Evolutionary conservation across 2,113 vertebrate species (phyloP).

Genomic region (Pyrgilauda ruficollis): DNA sequence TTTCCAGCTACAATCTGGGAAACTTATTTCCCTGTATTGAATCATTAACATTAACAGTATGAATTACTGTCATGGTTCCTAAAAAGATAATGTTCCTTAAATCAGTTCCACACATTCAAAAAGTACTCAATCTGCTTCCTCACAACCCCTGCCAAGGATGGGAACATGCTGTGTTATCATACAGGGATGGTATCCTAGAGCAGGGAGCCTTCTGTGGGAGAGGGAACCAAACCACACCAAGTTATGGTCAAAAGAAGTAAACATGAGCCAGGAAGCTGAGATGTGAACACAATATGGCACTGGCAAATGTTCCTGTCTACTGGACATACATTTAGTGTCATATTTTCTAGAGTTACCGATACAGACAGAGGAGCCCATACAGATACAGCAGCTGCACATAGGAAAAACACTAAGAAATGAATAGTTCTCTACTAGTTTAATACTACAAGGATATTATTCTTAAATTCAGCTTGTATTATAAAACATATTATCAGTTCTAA

Average conservation of each 20-base stretch:
- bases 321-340: neutral
- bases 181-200: neutral
- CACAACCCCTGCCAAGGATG: neutral
- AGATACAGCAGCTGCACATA: neutral
- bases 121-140: neutral
- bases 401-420: neutral
- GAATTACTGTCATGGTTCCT: neutral
- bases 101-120: neutral
- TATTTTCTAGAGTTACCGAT: neutral
- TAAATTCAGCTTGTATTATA: neutral
- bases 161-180: neutral
- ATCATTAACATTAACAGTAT: conserved; percentile 12
- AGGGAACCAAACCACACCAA: neutral
- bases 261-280: neutral
- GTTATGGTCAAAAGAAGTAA: neutral
- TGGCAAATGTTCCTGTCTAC: neutral
- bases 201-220: neutral
- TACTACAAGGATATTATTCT: neutral
- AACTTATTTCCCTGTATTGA: conserved; percentile 2
- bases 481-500: neutral
- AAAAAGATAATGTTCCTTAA: neutral
- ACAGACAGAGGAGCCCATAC: neutral
- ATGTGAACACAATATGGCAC: neutral
- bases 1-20: neutral
- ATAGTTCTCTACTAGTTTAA: neutral